These are phyloP conservation scores for Ophioderma brevispina DNA, from an alignment of 35 echinoderm and acorn worm genomes.

Conservation along the genomic window DNA sequence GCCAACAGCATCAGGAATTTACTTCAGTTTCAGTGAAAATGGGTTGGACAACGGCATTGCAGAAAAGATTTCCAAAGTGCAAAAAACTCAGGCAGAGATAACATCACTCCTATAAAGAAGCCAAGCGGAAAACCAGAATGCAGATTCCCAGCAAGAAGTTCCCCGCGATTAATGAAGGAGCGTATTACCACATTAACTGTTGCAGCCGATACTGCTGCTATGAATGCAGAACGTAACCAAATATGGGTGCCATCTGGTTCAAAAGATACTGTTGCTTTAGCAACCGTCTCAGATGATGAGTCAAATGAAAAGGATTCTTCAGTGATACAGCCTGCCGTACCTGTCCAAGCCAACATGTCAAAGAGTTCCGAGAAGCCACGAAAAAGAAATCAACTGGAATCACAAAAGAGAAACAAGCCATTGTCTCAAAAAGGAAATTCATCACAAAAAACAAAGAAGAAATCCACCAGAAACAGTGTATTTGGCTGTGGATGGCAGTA, in stretches of 20 bases:
- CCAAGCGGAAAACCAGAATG: background rate
- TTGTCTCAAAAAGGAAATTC: too few relatives aligned
- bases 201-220: background rate
- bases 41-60: too few relatives aligned
- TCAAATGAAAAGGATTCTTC: background rate
- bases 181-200: background rate
- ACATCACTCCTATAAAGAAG: too few relatives aligned
- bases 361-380: too few relatives aligned
- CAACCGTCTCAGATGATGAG: background rate
- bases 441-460: too few relatives aligned
- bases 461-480: background rate
- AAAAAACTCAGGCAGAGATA: background rate
- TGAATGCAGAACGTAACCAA: background rate
- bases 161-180: background rate
- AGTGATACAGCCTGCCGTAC: background rate
- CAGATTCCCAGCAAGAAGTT: background rate
- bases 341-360: too few relatives aligned
- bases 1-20: background rate
- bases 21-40: background rate
- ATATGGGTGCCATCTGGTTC: background rate
- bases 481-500: background rate
- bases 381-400: too few relatives aligned
- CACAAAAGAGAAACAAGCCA: too few relatives aligned
- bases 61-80: background rate
- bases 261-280: background rate